Evolutionary conservation across 64 coral and sea anemone genomes (phyloP), one percentile per base, ranked within the genome.

Genomic region (Dendrophyllia cribrosa): DNA sequence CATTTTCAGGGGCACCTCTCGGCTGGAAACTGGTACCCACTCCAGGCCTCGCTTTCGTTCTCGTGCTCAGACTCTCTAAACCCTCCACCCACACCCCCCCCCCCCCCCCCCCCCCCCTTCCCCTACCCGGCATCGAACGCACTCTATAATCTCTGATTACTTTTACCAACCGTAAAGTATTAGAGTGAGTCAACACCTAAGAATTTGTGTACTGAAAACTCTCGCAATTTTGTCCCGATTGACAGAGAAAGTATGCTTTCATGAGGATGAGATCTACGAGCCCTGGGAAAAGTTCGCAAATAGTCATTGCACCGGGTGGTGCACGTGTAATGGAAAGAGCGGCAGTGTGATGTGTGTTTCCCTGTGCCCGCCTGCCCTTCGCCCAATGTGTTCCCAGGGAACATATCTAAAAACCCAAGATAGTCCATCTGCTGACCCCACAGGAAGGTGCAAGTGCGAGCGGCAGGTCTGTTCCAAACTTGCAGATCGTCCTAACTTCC

Each of bases 361-460:
- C 44, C n/a, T 84, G 60, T 84, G 80, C 46, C 80, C 61, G 5
- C 80, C 62, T 15, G 9, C 19, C 4, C 21, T 6, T 59, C 9
- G 19, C 3, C 43, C 43, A 1, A 50, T 11, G 19, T 84, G 80
- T 63, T 1, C 34, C 43, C 62, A 9, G 17, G 80, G 80, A 22
- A 34, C 65, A 21, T 2, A 22, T 3, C 43, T 11, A 11, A 44
- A 22, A 45, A 67, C 8, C 19, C 14, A 7, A 19, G 22, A 46
- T 12, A 61, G 21, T 7, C 58, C 58, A 15, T 22, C 80, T n/a
- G 80, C 17, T 22, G 80, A 84, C 46, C 60, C 60, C 10, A 68
- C 62, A 17, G 62, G 62, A 5, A 84, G 80, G 22, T 84, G 80
- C 11, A 84, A 3, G 9, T 84, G 80, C 80, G 67, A 84, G 46